Conservation (phyloP, 2,797 vertebrate genomes). For the Micrastur ruficollis region DNA sequence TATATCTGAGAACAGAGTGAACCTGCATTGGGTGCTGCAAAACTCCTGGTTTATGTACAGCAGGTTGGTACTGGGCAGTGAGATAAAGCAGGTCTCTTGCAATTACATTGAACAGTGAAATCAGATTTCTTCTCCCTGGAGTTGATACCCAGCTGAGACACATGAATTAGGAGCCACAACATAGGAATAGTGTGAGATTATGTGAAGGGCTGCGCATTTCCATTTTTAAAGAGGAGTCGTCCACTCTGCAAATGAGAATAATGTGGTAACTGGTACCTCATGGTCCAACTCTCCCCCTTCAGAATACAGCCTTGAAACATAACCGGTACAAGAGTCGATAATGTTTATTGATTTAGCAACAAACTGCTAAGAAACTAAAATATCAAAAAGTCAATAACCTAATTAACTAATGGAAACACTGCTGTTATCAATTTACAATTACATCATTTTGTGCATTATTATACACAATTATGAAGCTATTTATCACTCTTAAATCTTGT, state of each 20-base stretch:
- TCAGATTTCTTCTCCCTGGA: background rate
- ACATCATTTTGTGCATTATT: background rate
- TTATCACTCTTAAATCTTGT: background rate
- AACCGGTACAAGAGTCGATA: fast-evolving
- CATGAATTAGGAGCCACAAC: background rate
- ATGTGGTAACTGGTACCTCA: background rate
- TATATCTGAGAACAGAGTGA: background rate
- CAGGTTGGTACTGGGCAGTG: background rate
- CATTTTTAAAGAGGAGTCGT: background rate
- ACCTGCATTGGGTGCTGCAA: background rate
- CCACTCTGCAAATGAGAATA: background rate
- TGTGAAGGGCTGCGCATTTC: background rate
- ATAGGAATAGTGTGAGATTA: background rate
- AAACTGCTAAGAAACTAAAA: background rate
- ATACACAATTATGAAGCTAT: background rate
- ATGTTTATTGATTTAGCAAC: background rate
- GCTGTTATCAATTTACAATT: background rate
- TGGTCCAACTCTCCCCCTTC: background rate
- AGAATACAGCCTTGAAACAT: background rate
- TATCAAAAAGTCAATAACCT: background rate
- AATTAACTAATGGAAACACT: background rate
- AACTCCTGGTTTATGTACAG: background rate
- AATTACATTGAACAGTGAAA: background rate
- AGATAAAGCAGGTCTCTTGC: background rate
- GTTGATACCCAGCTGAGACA: background rate